Evolutionary conservation across 1,140 invertebrate species (phyloP), one percentile per base, ranked within the genome.

Genomic region (Calliopsis andreniformis): DNA sequence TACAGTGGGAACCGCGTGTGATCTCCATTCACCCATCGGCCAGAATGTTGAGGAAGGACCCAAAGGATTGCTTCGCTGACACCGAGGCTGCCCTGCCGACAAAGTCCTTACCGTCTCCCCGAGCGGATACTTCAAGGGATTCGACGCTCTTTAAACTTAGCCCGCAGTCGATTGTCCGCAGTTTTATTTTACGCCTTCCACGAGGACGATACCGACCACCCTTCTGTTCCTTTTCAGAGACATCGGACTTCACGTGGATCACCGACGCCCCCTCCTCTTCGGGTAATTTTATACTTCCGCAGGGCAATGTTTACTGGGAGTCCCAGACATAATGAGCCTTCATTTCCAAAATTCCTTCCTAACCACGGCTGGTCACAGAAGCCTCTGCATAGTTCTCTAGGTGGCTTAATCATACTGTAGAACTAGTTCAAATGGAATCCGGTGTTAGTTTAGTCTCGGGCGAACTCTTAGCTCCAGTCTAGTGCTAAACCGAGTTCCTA

Each of bases 1-100:
- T 91, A 87, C 89, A 91, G 90, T 91, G 90, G 90, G 91, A 92
- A 90, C 90, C 80, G 68, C 77, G 76, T 86, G 86, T 88, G 80
- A 86, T 87, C 80, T 81, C 80, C 85, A 89, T 91, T 91, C 86
- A 91, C 70, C 35, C 83, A 91, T 68, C 83, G 83, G 81, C 70
- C 39, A 83, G 80, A 85, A 87, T 81, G 82, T 88, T 79, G 78
- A 80, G 78, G 78, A 88, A 86, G 79, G 84, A 85, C 80, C 68
- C 76, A 89, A 89, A 89, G 87, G 86, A 89, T 89, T 88, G 82
- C 83, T 85, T 78, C 73, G 71, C 51, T 49, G 78, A 66, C 78
- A 83, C 85, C 68, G 78, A 76, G 79, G 80, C 82, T 86, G 84
- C 85, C 67, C 58, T 43, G 80, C 73, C 78, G 76, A 85, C 72